Evolutionary conservation across 2,888 invertebrate species (phyloP), one percentile per base, ranked within the genome.

Genomic region (Zygaena filipendulae): DNA sequence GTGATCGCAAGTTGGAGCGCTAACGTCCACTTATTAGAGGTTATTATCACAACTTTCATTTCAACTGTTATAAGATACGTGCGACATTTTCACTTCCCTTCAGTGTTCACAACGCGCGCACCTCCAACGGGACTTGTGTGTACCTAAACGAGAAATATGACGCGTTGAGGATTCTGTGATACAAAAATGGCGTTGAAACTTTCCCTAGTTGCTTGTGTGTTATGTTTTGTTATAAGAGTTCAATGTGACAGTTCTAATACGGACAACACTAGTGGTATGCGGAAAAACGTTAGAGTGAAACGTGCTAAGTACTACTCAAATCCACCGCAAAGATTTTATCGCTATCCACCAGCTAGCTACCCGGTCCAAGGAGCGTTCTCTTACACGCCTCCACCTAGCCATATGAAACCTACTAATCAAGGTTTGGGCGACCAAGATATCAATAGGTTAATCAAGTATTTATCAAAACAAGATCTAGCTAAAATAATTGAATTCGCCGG

Each of bases 51-150:
- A n/a, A 60, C 74, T 75, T 74, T 74, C 74, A 36, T 54, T 46
- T 46, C 53, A 52, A 45, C 55, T 75, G 75, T 72, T 75, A 77
- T 72, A 75, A 74, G 68, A 56, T 51, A 32, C 34, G 32, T 28
- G 42, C 31, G 36, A 46, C 35, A 45, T 41, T 55, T 54, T 55
- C 49, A 52, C 64, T 61, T 56, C 54, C 59, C 39, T 55, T 63
- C 62, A 71, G 69, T 75, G 59, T 57, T 55, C 55, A 57, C 52
- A 23, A 23, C 32, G 38, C 33, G 23, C 32, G 12, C 19, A 25
- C n/a, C n/a, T n/a, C n/a, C n/a, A n/a, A n/a, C n/a, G n/a, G n/a
- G n/a, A n/a, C n/a, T n/a, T n/a, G n/a, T n/a, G n/a, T n/a, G n/a
- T n/a, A n/a, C n/a, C n/a, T n/a, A n/a, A n/a, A n/a, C n/a, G n/a